phyloP scores from a whole-genome alignment of 2,113 vertebrate species.

The Nestor notabilis region DNA sequence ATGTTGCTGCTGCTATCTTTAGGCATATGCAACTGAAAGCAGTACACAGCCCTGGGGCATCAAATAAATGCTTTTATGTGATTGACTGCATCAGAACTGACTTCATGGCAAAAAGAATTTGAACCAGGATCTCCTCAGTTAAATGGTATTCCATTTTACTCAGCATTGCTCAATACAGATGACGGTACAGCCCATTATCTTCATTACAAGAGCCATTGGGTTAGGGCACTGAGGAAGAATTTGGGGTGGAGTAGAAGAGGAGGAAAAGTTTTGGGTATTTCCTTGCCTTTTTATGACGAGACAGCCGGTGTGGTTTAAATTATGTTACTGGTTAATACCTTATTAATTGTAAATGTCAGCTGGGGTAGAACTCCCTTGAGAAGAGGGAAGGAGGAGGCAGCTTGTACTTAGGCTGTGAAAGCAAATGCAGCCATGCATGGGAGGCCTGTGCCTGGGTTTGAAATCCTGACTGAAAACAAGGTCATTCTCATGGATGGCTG shows the following conservation, averaged over 20 bases:
- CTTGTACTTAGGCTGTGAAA: neutral
- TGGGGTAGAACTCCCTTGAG: neutral
- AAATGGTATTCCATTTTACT: neutral
- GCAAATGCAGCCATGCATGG: neutral
- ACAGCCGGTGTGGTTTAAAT: neutral
- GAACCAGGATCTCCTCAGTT: neutral
- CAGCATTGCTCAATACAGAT: neutral
- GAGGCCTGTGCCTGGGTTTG: neutral
- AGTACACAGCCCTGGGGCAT: neutral
- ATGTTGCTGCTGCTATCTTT: neutral
- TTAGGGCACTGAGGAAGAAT: neutral
- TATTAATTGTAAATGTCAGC: neutral
- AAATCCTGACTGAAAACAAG: neutral
- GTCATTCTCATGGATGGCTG: neutral
- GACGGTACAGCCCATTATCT: neutral
- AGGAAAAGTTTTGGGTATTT: neutral
- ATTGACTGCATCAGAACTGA: neutral
- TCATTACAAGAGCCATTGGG: neutral
- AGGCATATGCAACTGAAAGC: neutral
- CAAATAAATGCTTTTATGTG: neutral
- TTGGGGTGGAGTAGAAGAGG: neutral
- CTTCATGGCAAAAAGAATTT: neutral
- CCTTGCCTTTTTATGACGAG: neutral
- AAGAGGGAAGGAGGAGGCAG: neutral
- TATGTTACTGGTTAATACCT: neutral